Evolutionary conservation across 2,113 vertebrate genomes (phyloP).

Genomic region (Hippolais icterina): DNA sequence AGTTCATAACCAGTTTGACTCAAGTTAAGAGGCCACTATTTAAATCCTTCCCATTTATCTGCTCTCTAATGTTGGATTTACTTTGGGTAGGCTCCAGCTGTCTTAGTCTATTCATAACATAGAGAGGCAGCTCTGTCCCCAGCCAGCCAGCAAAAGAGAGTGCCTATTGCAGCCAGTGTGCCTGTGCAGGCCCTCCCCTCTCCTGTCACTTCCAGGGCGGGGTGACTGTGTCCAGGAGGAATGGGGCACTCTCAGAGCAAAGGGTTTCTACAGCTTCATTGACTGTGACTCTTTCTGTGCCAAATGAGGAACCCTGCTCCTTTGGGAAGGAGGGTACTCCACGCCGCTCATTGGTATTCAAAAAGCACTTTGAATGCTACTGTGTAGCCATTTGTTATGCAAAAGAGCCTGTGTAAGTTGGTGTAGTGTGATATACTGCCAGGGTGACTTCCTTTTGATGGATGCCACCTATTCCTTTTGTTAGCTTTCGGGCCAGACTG

Average conservation of each 20-base stretch:
- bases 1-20: constrained; percentile 17
- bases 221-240: neutral
- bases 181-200: neutral
- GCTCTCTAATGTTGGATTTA: constrained; percentile 40
- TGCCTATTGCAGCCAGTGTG: neutral
- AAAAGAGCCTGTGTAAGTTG: constrained; percentile 51
- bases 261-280: neutral
- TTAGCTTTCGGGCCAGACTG: neutral
- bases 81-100: constrained; percentile 46
- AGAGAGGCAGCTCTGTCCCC: neutral
- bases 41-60: constrained; percentile 32
- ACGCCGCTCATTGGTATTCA: constrained; percentile 54
- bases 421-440: constrained; percentile 22
- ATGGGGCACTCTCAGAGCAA: neutral
- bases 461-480: constrained; percentile 59
- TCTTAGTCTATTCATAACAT: neutral
- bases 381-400: constrained; percentile 65
- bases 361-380: constrained; percentile 46
- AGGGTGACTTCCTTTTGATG: constrained; percentile 53
- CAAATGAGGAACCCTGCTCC: neutral
- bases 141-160: neutral
- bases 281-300: neutral
- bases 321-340: constrained; percentile 26
- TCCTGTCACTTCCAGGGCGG: neutral
- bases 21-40: constrained; percentile 25